A percentile compares a stretch with the other conserved stretches of the same genome.
phyloP scores from a whole-genome alignment of 2,888 invertebrate genomes.

The Steromphala cineraria region DNA sequence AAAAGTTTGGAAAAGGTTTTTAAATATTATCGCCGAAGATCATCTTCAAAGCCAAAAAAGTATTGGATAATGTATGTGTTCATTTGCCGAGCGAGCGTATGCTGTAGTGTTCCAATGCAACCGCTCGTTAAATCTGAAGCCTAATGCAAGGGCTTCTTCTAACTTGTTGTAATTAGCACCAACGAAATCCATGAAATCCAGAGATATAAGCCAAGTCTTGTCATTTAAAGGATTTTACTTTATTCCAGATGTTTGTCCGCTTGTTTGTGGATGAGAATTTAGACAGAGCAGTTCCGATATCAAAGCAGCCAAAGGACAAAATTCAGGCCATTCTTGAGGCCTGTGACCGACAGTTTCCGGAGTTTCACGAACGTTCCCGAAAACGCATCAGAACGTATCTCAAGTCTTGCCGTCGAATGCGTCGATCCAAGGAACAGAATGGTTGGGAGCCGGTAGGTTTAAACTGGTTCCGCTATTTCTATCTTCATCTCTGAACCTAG shows the following conservation, averaged over 20 bases:
- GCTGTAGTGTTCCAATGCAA: background rate
- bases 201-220: background rate
- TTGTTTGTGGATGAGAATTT: slow-evolving; percentile 97
- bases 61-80: background rate
- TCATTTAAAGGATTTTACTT: slow-evolving; percentile 10
- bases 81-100: background rate
- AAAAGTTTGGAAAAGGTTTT: no score
- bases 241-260: slow-evolving; percentile 93
- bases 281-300: slow-evolving; percentile 96
- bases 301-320: slow-evolving; percentile 98
- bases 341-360: slow-evolving; percentile 96
- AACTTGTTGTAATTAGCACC: background rate
- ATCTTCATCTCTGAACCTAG: no score
- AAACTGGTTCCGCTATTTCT: background rate
- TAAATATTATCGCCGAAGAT: no score
- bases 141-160: background rate
- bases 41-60: background rate
- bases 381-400: slow-evolving; percentile 96
- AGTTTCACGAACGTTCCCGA: slow-evolving; percentile 94
- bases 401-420: slow-evolving; percentile 95
- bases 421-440: slow-evolving; percentile 88
- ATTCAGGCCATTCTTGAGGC: slow-evolving; percentile 98
- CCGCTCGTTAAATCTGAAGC: background rate
- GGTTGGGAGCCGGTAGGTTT: slow-evolving; percentile 90
- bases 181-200: background rate